Base-by-base conservation (phyloP, 2,113 vertebrate species). In the Ancistrus triradiatus region DNA sequence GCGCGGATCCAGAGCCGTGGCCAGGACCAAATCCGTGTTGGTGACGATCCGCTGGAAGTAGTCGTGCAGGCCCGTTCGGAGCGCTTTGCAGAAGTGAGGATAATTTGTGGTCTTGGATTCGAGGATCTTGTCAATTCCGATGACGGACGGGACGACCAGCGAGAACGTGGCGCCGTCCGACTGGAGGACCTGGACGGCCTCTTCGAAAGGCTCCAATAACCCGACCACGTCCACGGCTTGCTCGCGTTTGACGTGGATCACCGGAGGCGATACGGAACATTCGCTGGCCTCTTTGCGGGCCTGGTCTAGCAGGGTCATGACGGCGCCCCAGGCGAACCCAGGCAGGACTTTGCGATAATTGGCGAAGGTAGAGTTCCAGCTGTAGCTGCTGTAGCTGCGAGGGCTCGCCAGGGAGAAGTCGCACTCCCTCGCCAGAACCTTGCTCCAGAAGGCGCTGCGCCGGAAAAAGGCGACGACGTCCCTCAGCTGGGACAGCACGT, bases 391-490 rank as follows among this genome's bases (percentile, higher is more conserved):
- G 71, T 62, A 69, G 49, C 24, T 68, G 70, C 33, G 70, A 4
- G 81, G 73, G 6, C 77, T 74, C 49, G 69, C 83, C 8, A 87
- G 72, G 6, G 81, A 81, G 42, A 86, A 47, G 6, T 79, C 80
- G 47, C 69, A 81, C 64, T 85, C 82, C 74, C 77, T 81, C 46
- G 74, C 5, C 67, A 90, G 77, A 55, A 82, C 72, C 70, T 90
- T 83, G 1, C 77, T 83, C 88, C 88, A 90, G 76, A 84, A 87
- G 60, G 69, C 25, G 1, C 68, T 88, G 62, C 63, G 74, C 57
- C 83, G 79, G 44, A 90, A 89, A 64, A 88, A 90, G 33, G 80
- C 78, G 61, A 88, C 79, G 8, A 89, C 78, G 0, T 85, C 84
- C 49, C 83, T 80, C 7, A 78, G 72, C 68, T 90, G 86, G 10